Evolutionary conservation across 2,888 invertebrate species (phyloP), one percentile per base, ranked within the genome.

Genomic region (Neria commutata): DNA sequence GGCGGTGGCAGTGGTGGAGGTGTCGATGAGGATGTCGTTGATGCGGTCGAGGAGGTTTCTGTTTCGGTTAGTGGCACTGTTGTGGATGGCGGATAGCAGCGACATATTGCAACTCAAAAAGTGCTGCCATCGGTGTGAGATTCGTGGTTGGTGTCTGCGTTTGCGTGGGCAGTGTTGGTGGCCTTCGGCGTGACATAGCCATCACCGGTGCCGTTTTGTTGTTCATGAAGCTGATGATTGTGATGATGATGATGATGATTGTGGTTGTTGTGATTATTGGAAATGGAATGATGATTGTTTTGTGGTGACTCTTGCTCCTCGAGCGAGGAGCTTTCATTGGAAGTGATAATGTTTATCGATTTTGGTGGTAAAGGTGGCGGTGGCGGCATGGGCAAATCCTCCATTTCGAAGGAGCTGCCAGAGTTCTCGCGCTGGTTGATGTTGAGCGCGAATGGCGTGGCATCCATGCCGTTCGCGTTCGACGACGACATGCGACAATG

Each of bases 61-160:
- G 42, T 5, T 51, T 47, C 16, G 52, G 17, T 52, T 53, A 56
- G 25, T 47, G 52, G 2, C 47, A 56, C 37, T 26, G 54, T 26
- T 14, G 47, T 34, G 17, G 51, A 56, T 50, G 67, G 74, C 62
- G 75, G 77, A 73, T 77, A 78, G 75, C 77, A 77, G 78, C 77
- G 78, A 78, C 77, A 77, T 72, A 77, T 77, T 77, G 77, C 73
- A 75, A 75, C 77, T 77, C 77, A 77, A 77, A 77, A 78, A 78
- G 77, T 73, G 78, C 73, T 67, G 72, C 77, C 77, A 76, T 76
- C 76, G 63, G 73, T 70, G 58, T 72, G 61, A 62, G 73, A 62
- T 55, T 64, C 62, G 25, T 54, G 60, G 17, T 46, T 23, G 53
- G 40, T 26, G 58, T 50, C 14, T 19, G 23, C 24, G 19, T 24